Percentiles rank a stretch among this genome's conserved stretches.
phyloP scores from a whole-genome alignment of 2,888 invertebrate species.

The Diogma glabrata region DNA sequence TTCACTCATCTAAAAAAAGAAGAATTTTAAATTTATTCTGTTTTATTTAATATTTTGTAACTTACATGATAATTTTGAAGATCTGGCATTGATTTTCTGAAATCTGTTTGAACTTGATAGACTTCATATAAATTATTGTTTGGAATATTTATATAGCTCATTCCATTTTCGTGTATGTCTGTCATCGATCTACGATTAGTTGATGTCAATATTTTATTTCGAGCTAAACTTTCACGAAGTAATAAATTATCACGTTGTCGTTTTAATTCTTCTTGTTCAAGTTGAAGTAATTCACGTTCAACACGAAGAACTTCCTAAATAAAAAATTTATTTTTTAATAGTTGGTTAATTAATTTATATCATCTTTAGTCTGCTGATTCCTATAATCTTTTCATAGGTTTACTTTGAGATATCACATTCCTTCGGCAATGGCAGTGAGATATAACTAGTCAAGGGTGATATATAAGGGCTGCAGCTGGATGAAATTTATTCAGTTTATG shows the following conservation, averaged over 20 bases:
- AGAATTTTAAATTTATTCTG: slow-evolving; percentile 18
- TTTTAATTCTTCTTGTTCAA: slow-evolving; percentile 66
- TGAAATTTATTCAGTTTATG: no score
- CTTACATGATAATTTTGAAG: slow-evolving; percentile 38
- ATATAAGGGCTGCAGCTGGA: no score
- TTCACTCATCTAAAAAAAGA: not conserved
- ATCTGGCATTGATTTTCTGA: slow-evolving; percentile 47
- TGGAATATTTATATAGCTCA: slow-evolving; percentile 33
- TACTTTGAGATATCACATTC: no score
- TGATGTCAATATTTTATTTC: slow-evolving; percentile 37
- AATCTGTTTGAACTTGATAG: slow-evolving; percentile 37
- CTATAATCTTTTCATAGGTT: no score
- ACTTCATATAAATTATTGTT: slow-evolving; percentile 18
- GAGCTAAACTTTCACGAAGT: slow-evolving; percentile 50
- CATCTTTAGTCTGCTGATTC: no score
- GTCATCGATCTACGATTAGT: slow-evolving; percentile 49
- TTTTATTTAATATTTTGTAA: no score
- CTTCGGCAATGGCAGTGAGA: no score
- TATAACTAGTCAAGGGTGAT: no score
- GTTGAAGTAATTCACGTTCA: slow-evolving; percentile 63
- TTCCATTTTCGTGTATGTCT: slow-evolving; percentile 42
- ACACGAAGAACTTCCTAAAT: slow-evolving; percentile 59
- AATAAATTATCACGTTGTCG: slow-evolving; percentile 61
- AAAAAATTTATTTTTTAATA: not conserved
- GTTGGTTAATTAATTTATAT: slow-evolving; percentile 14